Evolutionary conservation across 2,888 invertebrate species (phyloP).

Genomic region (Drosophila prostipennis): DNA sequence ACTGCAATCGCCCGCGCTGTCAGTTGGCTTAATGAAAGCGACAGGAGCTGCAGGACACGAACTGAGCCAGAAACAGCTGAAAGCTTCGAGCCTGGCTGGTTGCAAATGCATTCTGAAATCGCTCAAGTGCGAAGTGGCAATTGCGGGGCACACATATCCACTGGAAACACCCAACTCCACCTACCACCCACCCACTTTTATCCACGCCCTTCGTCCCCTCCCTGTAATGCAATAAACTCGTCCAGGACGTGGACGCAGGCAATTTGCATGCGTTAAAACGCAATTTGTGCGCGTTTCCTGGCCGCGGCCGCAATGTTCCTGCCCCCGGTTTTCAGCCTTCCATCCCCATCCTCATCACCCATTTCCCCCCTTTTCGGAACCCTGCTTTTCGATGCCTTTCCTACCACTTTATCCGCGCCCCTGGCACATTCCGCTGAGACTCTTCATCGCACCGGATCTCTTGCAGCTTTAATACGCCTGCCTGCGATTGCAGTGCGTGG

Average conservation of each 20-base stretch:
- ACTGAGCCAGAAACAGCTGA: constrained; percentile 11
- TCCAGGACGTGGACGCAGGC: constrained; percentile 55
- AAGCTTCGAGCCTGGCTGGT: constrained; percentile 31
- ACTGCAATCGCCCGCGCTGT: constrained; percentile 46
- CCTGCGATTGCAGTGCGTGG: constrained; percentile 18
- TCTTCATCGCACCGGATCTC: constrained; percentile 10
- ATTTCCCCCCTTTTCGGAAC: neutral
- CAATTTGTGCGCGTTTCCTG: constrained; percentile 76
- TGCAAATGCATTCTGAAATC: constrained; percentile 8
- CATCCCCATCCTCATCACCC: too few relatives aligned
- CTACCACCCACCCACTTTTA: constrained; percentile 3
- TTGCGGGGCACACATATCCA: constrained; percentile 43
- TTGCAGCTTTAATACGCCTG: constrained; percentile 41
- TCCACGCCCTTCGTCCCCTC: constrained; percentile 6
- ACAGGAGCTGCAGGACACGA: constrained; percentile 19
- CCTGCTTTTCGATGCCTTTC: neutral
- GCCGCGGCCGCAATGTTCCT: constrained; percentile 46
- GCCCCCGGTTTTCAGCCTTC: constrained; percentile 3
- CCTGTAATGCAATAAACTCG: constrained; percentile 74
- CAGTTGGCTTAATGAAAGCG: constrained; percentile 62
- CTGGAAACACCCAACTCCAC: constrained; percentile 15
- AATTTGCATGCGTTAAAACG: constrained; percentile 81
- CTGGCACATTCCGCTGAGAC: constrained; percentile 49
- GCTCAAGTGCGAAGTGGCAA: constrained; percentile 66
- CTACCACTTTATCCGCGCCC: constrained; percentile 1